These are phyloP conservation scores for Campoletis sonorensis DNA, from an alignment of 1,140 invertebrate genomes.

Conservation along the genomic window DNA sequence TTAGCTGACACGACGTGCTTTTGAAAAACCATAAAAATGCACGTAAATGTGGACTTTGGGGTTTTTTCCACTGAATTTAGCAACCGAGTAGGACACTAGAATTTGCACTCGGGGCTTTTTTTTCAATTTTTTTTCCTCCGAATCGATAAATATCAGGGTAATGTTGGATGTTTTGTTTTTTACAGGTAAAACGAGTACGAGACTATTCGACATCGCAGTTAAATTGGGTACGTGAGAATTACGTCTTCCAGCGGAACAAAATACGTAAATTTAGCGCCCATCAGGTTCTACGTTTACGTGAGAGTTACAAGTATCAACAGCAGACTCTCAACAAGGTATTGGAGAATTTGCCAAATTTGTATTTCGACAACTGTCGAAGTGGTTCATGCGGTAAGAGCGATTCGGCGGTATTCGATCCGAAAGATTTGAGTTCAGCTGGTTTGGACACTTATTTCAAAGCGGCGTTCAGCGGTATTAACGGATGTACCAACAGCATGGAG, in stretches of 20 bases:
- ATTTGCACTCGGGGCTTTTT: background rate
- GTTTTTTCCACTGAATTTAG: too few species aligned
- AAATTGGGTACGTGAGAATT: constrained; percentile 95
- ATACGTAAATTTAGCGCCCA: constrained; percentile 96
- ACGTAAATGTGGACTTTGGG: too few species aligned
- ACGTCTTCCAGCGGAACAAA: constrained; percentile 95
- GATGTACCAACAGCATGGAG: constrained; percentile 69
- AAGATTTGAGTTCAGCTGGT: constrained; percentile 79
- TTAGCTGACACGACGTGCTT: too few species aligned
- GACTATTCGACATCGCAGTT: constrained; percentile 93
- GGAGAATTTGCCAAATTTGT: constrained; percentile 94
- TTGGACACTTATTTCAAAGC: constrained; percentile 75
- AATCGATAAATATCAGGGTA: constrained; percentile 5
- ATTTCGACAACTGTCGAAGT: constrained; percentile 94
- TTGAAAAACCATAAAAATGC: too few species aligned
- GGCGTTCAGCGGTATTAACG: constrained; percentile 61
- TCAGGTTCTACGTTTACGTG: constrained; percentile 90
- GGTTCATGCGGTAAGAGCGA: constrained; percentile 90
- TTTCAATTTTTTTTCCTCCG: background rate
- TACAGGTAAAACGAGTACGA: constrained; percentile 87
- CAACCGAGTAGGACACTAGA: too few species aligned
- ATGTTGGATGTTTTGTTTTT: constrained; percentile 36
- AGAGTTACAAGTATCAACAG: constrained; percentile 97
- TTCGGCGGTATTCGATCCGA: constrained; percentile 84
- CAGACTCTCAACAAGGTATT: constrained; percentile 95